These are phyloP conservation scores for Leptogaster cylindrica DNA, from an alignment of 2,888 invertebrate genomes.

Conservation along the genomic window DNA sequence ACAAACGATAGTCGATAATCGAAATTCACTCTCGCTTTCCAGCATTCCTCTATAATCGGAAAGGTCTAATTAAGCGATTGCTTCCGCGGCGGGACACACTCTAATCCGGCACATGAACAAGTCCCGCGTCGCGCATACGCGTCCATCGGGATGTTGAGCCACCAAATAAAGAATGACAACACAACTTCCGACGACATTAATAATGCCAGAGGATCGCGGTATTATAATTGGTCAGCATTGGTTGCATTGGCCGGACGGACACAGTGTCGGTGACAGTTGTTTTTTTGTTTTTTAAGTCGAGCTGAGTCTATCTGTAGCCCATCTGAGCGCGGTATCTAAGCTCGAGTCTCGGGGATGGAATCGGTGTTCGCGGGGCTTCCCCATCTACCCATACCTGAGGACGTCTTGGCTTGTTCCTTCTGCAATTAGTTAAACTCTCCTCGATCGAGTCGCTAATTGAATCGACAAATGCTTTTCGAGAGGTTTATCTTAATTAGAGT, in stretches of 20 bases:
- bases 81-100: constrained; percentile 26
- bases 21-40: constrained; percentile 38
- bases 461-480: constrained; percentile 42
- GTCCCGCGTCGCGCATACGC: neutral
- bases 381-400: neutral
- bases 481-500: constrained; percentile 47
- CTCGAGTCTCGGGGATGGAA: neutral
- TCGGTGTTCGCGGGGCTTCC: neutral
- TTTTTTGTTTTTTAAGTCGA: constrained; percentile 6
- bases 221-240: constrained; percentile 41
- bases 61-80: constrained; percentile 40
- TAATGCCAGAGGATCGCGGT: constrained; percentile 36
- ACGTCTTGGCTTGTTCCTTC: constrained; percentile 19
- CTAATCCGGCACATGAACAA: neutral
- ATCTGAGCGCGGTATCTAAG: neutral
- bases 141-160: constrained; percentile 14
- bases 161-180: constrained; percentile 36
- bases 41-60: constrained; percentile 22
- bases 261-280: neutral
- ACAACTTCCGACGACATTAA: constrained; percentile 40
- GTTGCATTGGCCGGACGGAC: constrained; percentile 10
- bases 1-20: constrained; percentile 25
- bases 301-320: constrained; percentile 1
- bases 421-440: constrained; percentile 43
- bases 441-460: constrained; percentile 45